phyloP scores from a whole-genome alignment of 1,140 invertebrate species.

The Panulirus ornatus region DNA sequence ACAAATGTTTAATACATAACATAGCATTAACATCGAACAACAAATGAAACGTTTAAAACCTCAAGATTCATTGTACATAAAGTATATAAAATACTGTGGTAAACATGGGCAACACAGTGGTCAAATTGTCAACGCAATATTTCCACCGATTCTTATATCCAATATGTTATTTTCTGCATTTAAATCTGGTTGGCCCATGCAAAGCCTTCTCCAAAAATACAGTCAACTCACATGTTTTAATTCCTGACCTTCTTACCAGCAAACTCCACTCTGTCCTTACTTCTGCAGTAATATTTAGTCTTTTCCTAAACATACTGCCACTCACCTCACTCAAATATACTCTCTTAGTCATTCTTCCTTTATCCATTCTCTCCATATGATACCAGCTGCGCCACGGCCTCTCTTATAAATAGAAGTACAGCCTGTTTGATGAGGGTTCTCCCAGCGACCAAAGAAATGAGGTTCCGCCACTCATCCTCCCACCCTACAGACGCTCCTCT shows the following conservation, averaged over 20 bases:
- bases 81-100: neutral
- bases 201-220: neutral
- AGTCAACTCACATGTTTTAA: neutral
- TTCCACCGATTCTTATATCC: neutral
- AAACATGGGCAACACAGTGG: neutral
- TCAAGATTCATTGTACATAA: too few species aligned
- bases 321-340: slow-evolving; percentile 54
- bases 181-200: neutral
- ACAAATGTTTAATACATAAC: too few species aligned
- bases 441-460: slow-evolving; percentile 41
- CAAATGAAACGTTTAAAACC: too few species aligned
- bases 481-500: slow-evolving; percentile 56
- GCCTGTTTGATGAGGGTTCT: slow-evolving; percentile 57
- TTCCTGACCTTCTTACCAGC: neutral
- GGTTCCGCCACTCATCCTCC: slow-evolving; percentile 47
- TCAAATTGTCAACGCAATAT: too few species aligned
- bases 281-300: slow-evolving; percentile 3
- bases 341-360: slow-evolving; percentile 34
- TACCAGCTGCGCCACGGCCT: slow-evolving; percentile 54
- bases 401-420: slow-evolving; percentile 53
- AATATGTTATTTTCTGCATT: neutral
- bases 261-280: neutral
- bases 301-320: slow-evolving; percentile 22
- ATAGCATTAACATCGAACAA: too few species aligned
- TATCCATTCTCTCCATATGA: slow-evolving; percentile 64